Evolutionary conservation across 1,140 invertebrate species (phyloP).

Genomic region (Akabosia matsudoensis): DNA sequence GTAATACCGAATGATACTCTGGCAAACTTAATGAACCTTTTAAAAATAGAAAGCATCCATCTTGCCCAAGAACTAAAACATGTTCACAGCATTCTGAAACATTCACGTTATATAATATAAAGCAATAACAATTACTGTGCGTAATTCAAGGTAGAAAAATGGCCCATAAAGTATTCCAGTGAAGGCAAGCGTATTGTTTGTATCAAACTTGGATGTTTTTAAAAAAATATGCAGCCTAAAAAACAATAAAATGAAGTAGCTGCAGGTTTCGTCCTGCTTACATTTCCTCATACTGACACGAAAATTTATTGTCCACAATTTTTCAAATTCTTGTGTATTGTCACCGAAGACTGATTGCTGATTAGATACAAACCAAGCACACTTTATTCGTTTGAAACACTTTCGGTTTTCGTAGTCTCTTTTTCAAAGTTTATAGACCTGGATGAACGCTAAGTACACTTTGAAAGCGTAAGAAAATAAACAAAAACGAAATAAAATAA

Average conservation of each 20-base stretch:
- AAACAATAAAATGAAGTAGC: background rate
- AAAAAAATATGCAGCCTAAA: background rate
- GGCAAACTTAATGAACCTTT: background rate
- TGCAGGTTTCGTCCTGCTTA: background rate
- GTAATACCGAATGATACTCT: no score
- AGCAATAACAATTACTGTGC: background rate
- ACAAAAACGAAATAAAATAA: no score
- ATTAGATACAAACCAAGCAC: no score
- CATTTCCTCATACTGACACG: background rate
- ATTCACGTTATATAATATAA: background rate
- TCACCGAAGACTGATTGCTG: background rate
- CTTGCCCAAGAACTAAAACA: background rate
- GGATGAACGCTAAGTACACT: no score
- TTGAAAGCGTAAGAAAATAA: no score
- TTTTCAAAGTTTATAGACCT: no score
- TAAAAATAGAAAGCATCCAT: background rate
- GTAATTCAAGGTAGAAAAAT: no score
- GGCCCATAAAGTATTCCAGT: no score
- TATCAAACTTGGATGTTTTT: no score
- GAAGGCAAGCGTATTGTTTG: no score
- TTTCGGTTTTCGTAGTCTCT: background rate
- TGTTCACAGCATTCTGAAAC: background rate
- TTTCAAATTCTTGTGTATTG: background rate
- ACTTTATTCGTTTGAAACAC: no score
- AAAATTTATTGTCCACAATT: background rate